phyloP scores from a whole-genome alignment of 1,140 invertebrate genomes.

The Zaprionus nigranus region DNA sequence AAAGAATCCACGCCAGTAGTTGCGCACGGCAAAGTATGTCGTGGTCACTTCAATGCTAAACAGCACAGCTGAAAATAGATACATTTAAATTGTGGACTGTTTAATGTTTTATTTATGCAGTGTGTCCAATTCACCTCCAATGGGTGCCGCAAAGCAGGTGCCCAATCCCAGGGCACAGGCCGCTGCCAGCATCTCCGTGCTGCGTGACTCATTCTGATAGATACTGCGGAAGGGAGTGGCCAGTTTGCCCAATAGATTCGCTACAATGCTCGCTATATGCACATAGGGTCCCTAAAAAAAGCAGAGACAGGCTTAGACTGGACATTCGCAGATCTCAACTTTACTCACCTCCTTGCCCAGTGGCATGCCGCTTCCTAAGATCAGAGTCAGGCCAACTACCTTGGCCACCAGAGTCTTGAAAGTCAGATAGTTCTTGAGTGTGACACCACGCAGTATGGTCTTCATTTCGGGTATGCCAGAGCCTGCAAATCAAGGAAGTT shows the following conservation, averaged over 20 bases:
- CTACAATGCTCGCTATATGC: slow-evolving; percentile 98
- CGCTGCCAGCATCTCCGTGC: slow-evolving; percentile 97
- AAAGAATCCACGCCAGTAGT: slow-evolving; percentile 99
- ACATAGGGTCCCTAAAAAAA: slow-evolving; percentile 93
- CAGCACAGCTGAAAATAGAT: slow-evolving; percentile 90
- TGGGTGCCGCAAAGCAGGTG: slow-evolving; percentile 97
- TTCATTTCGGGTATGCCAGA: slow-evolving; percentile 99
- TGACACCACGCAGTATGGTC: slow-evolving; percentile 97
- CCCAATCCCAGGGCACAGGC: slow-evolving; percentile 98
- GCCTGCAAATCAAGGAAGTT: slow-evolving; percentile 84
- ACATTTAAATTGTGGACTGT: neutral
- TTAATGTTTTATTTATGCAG: neutral
- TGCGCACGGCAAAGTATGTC: slow-evolving; percentile 98
- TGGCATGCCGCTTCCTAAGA: slow-evolving; percentile 96
- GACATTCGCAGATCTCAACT: neutral
- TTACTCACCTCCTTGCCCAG: slow-evolving; percentile 96
- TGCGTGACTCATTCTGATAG: slow-evolving; percentile 97
- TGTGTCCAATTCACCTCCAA: slow-evolving; percentile 89
- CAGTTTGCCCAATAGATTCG: slow-evolving; percentile 95
- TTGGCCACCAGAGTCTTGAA: slow-evolving; percentile 97
- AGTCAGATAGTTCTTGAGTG: slow-evolving; percentile 98
- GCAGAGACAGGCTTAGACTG: neutral
- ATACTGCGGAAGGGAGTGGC: slow-evolving; percentile 97
- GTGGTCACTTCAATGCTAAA: slow-evolving; percentile 99
- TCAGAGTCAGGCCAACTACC: slow-evolving; percentile 96